Percentiles rank a stretch among this genome's conserved stretches.
These are phyloP conservation scores for Acanthurus leucopareius DNA, from an alignment of 2,797 vertebrate species.

Conservation along the genomic window DNA sequence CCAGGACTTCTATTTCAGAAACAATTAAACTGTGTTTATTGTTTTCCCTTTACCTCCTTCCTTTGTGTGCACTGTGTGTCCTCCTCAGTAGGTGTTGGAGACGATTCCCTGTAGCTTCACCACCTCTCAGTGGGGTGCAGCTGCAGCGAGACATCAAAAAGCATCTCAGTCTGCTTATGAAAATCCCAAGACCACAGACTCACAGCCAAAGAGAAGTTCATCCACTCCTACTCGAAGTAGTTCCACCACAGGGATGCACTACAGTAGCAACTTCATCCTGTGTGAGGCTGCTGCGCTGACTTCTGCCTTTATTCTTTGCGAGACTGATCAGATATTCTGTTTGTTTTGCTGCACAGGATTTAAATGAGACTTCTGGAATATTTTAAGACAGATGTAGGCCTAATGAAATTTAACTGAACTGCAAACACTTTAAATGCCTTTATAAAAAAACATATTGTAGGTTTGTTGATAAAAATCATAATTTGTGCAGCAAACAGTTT, in stretches of 20 bases:
- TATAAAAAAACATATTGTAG: conserved; percentile 28
- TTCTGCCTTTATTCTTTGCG: conserved; percentile 27
- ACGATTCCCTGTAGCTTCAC: conserved; percentile 48
- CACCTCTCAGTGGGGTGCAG: conserved; percentile 51
- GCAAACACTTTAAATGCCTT: conserved; percentile 18
- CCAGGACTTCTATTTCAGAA: conserved; percentile 47
- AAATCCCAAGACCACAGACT: conserved; percentile 53
- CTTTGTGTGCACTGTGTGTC: conserved; percentile 39
- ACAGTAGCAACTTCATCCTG: conserved; percentile 35
- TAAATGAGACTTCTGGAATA: conserved; percentile 22
- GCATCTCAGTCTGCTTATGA: conserved; percentile 46
- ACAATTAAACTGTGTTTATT: conserved; percentile 49
- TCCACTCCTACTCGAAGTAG: conserved; percentile 45
- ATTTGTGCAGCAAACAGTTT: conserved; percentile 43
- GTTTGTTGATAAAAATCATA: conserved; percentile 51
- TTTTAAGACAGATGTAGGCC: conserved; percentile 29
- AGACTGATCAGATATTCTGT: conserved; percentile 47
- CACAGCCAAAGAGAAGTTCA: conserved; percentile 49
- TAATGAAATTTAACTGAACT: conserved; percentile 24
- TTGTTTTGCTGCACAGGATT: conserved; percentile 39
- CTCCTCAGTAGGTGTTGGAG: conserved; percentile 46
- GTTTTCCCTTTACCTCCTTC: conserved; percentile 32
- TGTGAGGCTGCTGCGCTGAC: conserved; percentile 18
- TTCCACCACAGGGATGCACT: conserved; percentile 31
- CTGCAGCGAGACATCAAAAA: conserved; percentile 63